These are phyloP conservation scores for Syngnathus acus DNA, from an alignment of 2,797 vertebrate species.

Conservation along the genomic window DNA sequence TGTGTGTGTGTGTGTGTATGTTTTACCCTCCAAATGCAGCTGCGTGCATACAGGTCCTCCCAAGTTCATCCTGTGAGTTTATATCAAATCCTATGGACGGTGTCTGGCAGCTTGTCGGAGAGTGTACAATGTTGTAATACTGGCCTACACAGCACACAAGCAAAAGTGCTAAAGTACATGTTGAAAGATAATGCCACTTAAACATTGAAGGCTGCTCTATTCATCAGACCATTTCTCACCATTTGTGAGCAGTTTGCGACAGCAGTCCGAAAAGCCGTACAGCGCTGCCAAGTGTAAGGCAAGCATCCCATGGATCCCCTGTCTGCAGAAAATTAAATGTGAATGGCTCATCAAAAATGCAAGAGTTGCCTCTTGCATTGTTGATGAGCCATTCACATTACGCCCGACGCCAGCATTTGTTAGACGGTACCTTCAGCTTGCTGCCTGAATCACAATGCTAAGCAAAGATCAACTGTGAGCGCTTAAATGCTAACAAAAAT, in stretches of 20 bases:
- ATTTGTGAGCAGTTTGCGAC: constrained; percentile 91
- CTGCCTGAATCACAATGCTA: too few relatives aligned
- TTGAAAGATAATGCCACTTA: not conserved
- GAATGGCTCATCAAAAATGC: not conserved
- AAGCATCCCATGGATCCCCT: constrained; percentile 89
- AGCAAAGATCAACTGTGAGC: not conserved
- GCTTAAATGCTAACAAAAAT: too few relatives aligned
- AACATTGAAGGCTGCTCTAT: not conserved
- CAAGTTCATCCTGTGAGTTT: constrained; percentile 82
- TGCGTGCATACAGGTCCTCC: constrained; percentile 91
- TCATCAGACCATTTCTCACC: constrained; percentile 59
- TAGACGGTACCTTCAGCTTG: too few relatives aligned
- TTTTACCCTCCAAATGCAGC: constrained; percentile 89
- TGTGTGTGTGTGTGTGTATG: not conserved
- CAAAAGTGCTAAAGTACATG: not conserved
- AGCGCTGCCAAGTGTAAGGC: constrained; percentile 89
- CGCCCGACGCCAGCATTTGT: too few relatives aligned
- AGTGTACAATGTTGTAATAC: constrained; percentile 88
- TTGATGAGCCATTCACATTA: too few relatives aligned
- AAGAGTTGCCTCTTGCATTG: too few relatives aligned
- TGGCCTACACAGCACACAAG: constrained; percentile 71
- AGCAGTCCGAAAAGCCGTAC: constrained; percentile 92
- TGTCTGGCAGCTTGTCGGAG: constrained; percentile 79
- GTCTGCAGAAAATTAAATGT: constrained; percentile 61
- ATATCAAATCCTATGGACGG: constrained; percentile 83